Conservation (phyloP, 1,140 invertebrate genomes). For the Ips typographus region DNA sequence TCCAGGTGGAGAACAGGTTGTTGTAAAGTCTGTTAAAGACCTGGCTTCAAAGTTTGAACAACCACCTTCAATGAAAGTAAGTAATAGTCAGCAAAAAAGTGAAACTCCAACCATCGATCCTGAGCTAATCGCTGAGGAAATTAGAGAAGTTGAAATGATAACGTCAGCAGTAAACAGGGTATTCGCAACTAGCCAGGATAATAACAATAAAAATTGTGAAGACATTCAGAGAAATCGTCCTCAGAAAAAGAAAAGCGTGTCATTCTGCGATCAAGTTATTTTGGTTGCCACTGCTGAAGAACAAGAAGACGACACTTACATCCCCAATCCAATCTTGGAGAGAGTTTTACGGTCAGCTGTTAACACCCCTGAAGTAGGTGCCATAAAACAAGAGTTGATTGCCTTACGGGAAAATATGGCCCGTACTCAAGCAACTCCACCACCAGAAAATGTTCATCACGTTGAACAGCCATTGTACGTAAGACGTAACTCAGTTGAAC, state of each 20-base stretch:
- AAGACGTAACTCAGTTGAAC: conserved; percentile 42
- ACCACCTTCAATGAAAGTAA: conserved; percentile 41
- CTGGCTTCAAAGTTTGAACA: conserved; percentile 83
- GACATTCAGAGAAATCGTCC: conserved; percentile 40
- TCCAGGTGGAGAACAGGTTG: conserved; percentile 42
- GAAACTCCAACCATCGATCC: conserved; percentile 32
- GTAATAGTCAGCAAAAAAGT: not conserved
- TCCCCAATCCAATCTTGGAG: conserved; percentile 88
- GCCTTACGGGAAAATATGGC: conserved; percentile 53
- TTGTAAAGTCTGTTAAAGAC: conserved; percentile 67
- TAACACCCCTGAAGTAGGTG: conserved; percentile 68
- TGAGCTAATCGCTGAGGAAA: conserved; percentile 56
- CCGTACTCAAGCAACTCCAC: not conserved
- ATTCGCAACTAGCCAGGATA: conserved; percentile 32
- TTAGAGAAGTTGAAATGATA: conserved; percentile 58
- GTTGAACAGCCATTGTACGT: conserved; percentile 32
- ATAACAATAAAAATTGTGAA: not conserved
- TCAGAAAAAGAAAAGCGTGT: conserved; percentile 88
- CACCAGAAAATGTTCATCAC: not conserved
- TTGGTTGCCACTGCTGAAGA: conserved; percentile 89
- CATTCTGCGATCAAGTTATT: conserved; percentile 91
- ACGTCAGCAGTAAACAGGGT: conserved; percentile 56
- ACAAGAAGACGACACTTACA: conserved; percentile 85
- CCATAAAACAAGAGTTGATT: conserved; percentile 55
- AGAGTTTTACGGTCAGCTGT: conserved; percentile 79